Base-by-base conservation (phyloP, 2,888 invertebrate genomes). In the Pelosia muscerda region DNA sequence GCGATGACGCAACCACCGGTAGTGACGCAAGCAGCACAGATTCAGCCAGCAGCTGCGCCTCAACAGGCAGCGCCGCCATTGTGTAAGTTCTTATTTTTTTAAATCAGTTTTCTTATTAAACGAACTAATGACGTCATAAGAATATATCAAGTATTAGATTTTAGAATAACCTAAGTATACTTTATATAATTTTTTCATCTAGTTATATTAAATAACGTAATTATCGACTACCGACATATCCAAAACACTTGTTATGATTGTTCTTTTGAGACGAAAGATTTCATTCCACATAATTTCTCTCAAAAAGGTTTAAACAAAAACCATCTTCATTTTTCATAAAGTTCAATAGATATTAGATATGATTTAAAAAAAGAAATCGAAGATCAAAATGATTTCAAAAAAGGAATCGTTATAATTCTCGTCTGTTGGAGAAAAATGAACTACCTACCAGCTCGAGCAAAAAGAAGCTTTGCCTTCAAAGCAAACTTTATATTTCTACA, bases 1-100 rank as follows among this genome's bases (percentile, higher is more conserved):
- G 97, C 97, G 61, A 97, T 97, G 96, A 96, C 97, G 77, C 96
- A 96, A 81, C 91, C 94, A 38, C 93, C 95, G n/a, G 94, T 95
- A 22, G 95, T 94, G 86, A 83, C 95, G 86, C 95, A 95, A 87
- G 95, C 87, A 93, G 69, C 87, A 80, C 78, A 90, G 72, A 91
- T 95, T 81, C 86, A 94, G 61, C 92, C 95, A 71, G 92, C 96
- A 78, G 81, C 94, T 9, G 88, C 92, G 22, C 93, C 91, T 2
- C 87, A 83, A 25, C 84, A 80, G 11, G 75, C 85, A 1, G 91
- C 92, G 69, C 94, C 93, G 38, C 94, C 93, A 76, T 86, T 95
- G 77, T 95, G 95, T 95, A 86, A 93, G 95, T 92, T 72, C 53
- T 28, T 53, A n/a, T n/a, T 66, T 59, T 64, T 60, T 11, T 0